Conservation (phyloP, 2,797 vertebrate genomes). For the Karalla daura region DNA sequence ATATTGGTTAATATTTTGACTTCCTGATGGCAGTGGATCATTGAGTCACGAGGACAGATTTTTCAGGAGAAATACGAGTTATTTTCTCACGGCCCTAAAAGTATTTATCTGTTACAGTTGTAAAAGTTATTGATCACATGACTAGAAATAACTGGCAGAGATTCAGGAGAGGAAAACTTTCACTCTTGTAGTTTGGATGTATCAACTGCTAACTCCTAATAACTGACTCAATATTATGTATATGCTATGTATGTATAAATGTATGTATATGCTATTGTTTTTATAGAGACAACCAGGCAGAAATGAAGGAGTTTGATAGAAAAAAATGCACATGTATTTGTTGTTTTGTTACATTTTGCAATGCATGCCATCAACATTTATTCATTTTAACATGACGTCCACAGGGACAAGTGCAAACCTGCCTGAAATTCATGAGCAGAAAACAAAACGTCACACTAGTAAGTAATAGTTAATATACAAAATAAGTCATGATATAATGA, state of each 20-base stretch:
- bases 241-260: too few relatives aligned
- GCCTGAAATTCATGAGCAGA: conserved; percentile 72
- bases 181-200: neutral
- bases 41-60: too few relatives aligned
- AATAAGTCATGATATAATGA: conserved; percentile 55
- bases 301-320: conserved; percentile 70
- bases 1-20: neutral
- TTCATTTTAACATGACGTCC: conserved; percentile 73
- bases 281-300: neutral
- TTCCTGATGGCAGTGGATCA: neutral
- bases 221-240: too few relatives aligned
- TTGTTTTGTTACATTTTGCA: conserved; percentile 73
- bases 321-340: conserved; percentile 78
- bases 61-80: neutral
- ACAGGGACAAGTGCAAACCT: conserved; percentile 83
- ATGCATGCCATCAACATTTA: conserved; percentile 78
- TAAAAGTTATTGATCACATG: too few relatives aligned
- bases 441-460: conserved; percentile 44
- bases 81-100: too few relatives aligned
- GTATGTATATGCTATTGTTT: too few relatives aligned
- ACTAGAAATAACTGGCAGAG: too few relatives aligned
- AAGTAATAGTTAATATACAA: conserved; percentile 64
- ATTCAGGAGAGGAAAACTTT: neutral
- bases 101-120: too few relatives aligned
- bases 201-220: neutral